phyloP scores from a whole-genome alignment of 2,888 invertebrate species.

The Ormyrus rosae region DNA sequence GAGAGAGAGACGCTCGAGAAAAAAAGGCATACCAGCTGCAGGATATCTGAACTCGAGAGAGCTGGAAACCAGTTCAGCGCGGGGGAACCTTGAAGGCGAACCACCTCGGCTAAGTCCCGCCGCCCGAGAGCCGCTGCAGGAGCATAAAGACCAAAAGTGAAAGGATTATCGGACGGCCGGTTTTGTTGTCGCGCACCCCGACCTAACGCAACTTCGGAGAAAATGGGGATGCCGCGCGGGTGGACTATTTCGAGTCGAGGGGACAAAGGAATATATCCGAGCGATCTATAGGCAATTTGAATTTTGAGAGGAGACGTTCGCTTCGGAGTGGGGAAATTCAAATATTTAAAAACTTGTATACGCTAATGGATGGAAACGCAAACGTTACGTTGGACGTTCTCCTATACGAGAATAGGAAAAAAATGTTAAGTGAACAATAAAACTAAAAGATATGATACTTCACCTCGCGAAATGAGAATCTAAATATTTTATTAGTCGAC shows the following conservation, averaged over 20 bases:
- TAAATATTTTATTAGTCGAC: too few species aligned
- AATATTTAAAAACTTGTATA: neutral
- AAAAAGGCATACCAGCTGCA: slow-evolving; percentile 26
- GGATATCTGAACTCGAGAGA: slow-evolving; percentile 32
- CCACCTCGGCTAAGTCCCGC: slow-evolving; percentile 24
- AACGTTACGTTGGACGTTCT: too few species aligned
- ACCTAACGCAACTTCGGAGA: slow-evolving; percentile 54
- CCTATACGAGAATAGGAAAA: too few species aligned
- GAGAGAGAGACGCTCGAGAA: neutral
- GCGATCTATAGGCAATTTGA: neutral
- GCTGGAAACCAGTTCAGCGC: slow-evolving; percentile 50
- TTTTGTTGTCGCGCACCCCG: slow-evolving; percentile 56
- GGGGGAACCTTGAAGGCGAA: slow-evolving; percentile 43
- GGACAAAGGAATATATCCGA: neutral
- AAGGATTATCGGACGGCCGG: slow-evolving; percentile 62
- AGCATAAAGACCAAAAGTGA: slow-evolving; percentile 69
- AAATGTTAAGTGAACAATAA: too few species aligned
- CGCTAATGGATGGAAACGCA: neutral
- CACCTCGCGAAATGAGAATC: too few species aligned
- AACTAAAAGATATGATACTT: too few species aligned
- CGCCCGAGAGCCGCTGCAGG: slow-evolving; percentile 51
- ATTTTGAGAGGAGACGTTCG: neutral
- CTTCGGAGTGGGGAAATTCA: neutral
- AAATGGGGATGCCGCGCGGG: too few species aligned
- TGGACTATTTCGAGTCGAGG: slow-evolving; percentile 15